Conservation (phyloP, 53 echinoderm and acorn worm species). For the Hippasteria phrygiana region DNA sequence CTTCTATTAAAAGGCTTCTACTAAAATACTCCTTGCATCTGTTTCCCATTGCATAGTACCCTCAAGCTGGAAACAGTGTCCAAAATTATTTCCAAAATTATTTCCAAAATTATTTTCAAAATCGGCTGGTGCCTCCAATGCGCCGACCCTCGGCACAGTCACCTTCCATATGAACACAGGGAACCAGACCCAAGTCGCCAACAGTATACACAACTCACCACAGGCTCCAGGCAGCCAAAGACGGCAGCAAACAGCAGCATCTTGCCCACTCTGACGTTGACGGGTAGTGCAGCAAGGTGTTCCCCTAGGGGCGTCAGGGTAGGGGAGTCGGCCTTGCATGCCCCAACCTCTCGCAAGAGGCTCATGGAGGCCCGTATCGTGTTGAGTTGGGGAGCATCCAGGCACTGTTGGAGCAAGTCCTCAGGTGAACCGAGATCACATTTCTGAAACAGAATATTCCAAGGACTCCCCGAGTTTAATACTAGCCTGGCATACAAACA, state of each 20-base stretch:
- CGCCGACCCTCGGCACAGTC: too few species aligned
- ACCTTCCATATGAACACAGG: too few species aligned
- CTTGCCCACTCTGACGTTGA: constrained; percentile 94
- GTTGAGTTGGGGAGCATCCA: constrained; percentile 83
- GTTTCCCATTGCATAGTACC: too few species aligned
- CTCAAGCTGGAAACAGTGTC: too few species aligned
- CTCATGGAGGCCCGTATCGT: constrained; percentile 87
- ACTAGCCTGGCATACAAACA: too few species aligned
- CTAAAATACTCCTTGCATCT: too few species aligned
- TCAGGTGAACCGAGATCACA: constrained; percentile 89
- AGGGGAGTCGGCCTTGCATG: constrained; percentile 74
- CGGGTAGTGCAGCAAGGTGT: constrained; percentile 89
- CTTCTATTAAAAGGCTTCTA: too few species aligned
- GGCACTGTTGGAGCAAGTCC: constrained; percentile 78
- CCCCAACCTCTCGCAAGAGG: constrained; percentile 88
- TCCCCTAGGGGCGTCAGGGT: constrained; percentile 90
- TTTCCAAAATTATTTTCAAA: too few species aligned
- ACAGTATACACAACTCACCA: too few species aligned
- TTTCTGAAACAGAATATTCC: constrained; percentile 69
- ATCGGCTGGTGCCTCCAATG: too few species aligned
- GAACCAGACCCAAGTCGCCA: neutral
- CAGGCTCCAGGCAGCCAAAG: constrained; percentile 94
- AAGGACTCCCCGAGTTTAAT: neutral
- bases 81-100: too few species aligned
- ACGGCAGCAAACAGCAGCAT: constrained; percentile 96